Conservation (phyloP, 2,113 vertebrate genomes). For the Oxyruncus cristatus region DNA sequence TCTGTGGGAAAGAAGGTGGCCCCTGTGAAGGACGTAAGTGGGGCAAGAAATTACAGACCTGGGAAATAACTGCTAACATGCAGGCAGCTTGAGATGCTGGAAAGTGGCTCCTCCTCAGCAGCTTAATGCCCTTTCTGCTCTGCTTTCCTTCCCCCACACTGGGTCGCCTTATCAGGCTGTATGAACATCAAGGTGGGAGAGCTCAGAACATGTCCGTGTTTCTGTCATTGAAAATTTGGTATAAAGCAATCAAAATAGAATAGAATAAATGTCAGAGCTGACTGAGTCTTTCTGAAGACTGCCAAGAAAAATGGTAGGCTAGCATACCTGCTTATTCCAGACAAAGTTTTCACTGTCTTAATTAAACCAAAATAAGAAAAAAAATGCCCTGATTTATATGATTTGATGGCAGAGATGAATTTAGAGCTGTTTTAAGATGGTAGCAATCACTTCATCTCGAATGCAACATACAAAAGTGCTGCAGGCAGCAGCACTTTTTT, state of each 20-base stretch:
- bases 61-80: not conserved
- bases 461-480: not conserved
- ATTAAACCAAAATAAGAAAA: not conserved
- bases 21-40: not conserved
- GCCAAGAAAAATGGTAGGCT: not conserved
- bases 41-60: not conserved
- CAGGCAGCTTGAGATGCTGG: not conserved
- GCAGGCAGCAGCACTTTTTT: not conserved
- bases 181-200: not conserved
- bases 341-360: not conserved
- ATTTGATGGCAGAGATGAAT: not conserved
- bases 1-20: not conserved
- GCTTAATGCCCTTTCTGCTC: not conserved
- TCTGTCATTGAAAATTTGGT: not conserved
- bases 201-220: not conserved
- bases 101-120: not conserved
- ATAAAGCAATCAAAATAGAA: not conserved
- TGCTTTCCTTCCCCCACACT: not conserved
- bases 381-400: not conserved
- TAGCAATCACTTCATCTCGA: not conserved
- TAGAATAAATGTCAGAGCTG: not conserved
- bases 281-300: not conserved
- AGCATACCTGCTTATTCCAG: not conserved
- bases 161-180: not conserved
- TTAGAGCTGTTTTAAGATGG: constrained; percentile 1